Conservation (phyloP, 2,113 vertebrate species). For the Brienomyrus longianalis region DNA sequence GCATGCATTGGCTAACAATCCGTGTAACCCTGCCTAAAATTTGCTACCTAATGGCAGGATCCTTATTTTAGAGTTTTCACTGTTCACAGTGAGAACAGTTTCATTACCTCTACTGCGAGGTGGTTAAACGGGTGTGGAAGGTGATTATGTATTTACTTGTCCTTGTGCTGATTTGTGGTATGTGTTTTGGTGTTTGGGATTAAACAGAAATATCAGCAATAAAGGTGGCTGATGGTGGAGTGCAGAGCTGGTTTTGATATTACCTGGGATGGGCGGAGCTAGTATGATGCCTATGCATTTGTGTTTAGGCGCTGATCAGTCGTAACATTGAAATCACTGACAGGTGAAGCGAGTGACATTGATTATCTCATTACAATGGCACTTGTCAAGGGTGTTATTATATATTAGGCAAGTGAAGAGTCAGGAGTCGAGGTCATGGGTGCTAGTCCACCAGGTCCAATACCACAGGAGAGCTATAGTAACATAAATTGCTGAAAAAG, state of each 20-base stretch:
- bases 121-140: not conserved
- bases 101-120: not conserved
- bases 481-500: not conserved
- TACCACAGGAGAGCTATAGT: not conserved
- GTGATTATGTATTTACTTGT: not conserved
- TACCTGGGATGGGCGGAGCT: not conserved
- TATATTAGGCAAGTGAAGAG: not conserved
- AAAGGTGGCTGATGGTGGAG: not conserved
- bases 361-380: not conserved
- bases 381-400: not conserved
- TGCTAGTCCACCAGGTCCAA: not conserved
- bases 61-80: not conserved
- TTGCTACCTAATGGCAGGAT: not conserved
- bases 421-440: not conserved
- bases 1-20: not conserved
- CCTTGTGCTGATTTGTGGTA: not conserved
- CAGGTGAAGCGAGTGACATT: not conserved
- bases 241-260: not conserved
- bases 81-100: not conserved
- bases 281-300: not conserved
- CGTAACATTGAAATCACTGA: not conserved
- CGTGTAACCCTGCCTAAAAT: not conserved
- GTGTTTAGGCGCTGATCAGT: not conserved
- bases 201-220: not conserved
- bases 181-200: not conserved